phyloP scores from a whole-genome alignment of 2,888 invertebrate genomes.

The Hirtodrosophila trivittata region DNA sequence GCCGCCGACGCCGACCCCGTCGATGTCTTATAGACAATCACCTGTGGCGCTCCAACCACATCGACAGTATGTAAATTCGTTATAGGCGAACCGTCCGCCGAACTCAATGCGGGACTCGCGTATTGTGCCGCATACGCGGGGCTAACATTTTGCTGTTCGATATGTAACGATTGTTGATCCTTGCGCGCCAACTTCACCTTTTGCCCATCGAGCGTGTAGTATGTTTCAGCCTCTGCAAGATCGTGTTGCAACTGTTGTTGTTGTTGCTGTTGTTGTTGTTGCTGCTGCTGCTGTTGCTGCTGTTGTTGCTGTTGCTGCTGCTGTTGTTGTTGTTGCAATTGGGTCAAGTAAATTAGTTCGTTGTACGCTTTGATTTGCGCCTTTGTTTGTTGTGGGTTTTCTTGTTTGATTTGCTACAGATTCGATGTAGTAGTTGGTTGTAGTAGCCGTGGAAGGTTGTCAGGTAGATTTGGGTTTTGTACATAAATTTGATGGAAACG shows the following conservation, averaged over 20 bases:
- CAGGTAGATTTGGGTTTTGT: constrained; percentile 56
- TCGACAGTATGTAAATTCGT: constrained; percentile 77
- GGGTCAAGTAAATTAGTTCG: constrained; percentile 85
- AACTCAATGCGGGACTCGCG: constrained; percentile 87
- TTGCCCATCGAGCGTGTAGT: constrained; percentile 79
- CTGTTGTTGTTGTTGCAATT: constrained; percentile 82
- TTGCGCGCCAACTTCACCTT: constrained; percentile 78
- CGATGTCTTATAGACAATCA: constrained; percentile 81
- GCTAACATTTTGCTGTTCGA: constrained; percentile 74
- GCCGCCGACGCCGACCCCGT: constrained; percentile 50
- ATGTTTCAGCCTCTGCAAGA: constrained; percentile 69
- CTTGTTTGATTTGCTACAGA: constrained; percentile 82
- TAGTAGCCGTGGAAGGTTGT: constrained; percentile 42
- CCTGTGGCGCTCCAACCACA: constrained; percentile 76
- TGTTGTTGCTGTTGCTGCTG: constrained; percentile 61
- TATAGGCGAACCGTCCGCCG: constrained; percentile 81
- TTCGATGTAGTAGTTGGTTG: constrained; percentile 28
- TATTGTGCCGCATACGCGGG: constrained; percentile 89
- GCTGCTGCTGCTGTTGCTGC: constrained; percentile 70
- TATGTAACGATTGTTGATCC: constrained; percentile 62
- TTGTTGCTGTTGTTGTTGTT: constrained; percentile 65
- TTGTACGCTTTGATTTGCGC: constrained; percentile 91
- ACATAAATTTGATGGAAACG: constrained; percentile 65
- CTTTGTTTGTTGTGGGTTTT: constrained; percentile 87
- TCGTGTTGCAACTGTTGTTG: constrained; percentile 63